Percentiles rank a stretch among this genome's conserved stretches.
Conservation (phyloP, 2,113 vertebrate genomes). For the Papio anubis region DNA sequence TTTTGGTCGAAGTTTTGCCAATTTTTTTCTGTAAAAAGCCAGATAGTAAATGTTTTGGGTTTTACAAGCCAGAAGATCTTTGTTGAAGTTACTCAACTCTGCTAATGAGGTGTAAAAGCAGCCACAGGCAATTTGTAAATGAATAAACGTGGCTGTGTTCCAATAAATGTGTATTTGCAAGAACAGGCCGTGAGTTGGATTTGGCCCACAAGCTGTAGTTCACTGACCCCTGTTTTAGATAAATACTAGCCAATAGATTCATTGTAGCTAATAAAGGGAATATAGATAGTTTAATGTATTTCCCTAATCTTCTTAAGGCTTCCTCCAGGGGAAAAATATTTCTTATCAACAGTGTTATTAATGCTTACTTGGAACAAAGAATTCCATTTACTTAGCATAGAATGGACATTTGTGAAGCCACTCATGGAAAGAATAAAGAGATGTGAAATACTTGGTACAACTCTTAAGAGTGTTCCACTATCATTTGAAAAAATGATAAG, state of each 20-base stretch:
- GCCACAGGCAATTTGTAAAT: background rate
- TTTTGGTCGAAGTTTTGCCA: background rate
- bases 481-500: background rate
- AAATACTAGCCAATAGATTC: background rate
- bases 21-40: background rate
- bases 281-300: background rate
- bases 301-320: background rate
- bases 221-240: background rate
- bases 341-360: background rate
- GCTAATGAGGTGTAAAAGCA: background rate
- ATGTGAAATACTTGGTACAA: background rate
- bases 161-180: background rate
- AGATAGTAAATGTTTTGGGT: background rate
- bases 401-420: background rate
- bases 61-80: background rate
- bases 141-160: background rate
- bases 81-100: background rate
- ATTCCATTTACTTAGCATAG: background rate
- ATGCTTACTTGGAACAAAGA: conserved; percentile 11
- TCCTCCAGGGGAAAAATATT: background rate
- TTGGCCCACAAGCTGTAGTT: background rate
- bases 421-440: background rate
- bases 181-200: background rate
- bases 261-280: background rate
- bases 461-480: background rate